phyloP scores from a whole-genome alignment of 64 coral and sea anemone species.

The Cladopsammia gracilis region DNA sequence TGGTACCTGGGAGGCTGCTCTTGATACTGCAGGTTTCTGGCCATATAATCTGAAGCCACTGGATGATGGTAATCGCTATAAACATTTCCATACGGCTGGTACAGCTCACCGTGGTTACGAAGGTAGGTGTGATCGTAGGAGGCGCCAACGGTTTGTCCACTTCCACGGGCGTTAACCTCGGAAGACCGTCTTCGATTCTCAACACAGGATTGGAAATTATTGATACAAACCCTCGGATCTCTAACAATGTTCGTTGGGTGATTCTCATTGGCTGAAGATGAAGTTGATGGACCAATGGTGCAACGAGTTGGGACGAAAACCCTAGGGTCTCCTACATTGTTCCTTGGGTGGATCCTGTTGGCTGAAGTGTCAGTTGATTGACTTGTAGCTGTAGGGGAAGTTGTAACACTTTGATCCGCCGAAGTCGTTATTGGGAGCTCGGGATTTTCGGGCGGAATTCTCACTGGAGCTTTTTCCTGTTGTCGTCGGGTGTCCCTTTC shows the following conservation, averaged over 20 bases:
- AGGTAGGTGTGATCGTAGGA: neutral
- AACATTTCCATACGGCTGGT: constrained; percentile 18
- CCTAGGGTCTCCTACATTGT: constrained; percentile 3
- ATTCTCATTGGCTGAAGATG: neutral
- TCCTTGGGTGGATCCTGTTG: neutral
- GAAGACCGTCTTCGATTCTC: neutral
- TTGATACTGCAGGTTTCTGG: neutral
- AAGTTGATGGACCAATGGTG: neutral
- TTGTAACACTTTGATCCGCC: neutral
- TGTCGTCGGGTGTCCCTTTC: constrained; percentile 71
- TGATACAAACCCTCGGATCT: neutral
- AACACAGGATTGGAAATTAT: neutral
- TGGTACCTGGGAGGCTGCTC: neutral
- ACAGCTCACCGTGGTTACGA: neutral
- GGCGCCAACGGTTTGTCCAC: neutral
- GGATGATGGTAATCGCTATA: constrained; percentile 13
- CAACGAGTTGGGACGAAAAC: neutral
- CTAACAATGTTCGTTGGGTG: neutral
- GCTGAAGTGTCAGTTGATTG: neutral
- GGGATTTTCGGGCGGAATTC: neutral
- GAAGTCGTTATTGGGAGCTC: neutral
- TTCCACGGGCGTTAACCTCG: constrained; percentile 1
- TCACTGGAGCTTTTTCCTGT: neutral
- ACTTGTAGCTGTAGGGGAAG: neutral
- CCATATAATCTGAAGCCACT: neutral